Evolutionary conservation across 2,888 invertebrate species (phyloP).

Genomic region (Lampropteryx suffumata): DNA sequence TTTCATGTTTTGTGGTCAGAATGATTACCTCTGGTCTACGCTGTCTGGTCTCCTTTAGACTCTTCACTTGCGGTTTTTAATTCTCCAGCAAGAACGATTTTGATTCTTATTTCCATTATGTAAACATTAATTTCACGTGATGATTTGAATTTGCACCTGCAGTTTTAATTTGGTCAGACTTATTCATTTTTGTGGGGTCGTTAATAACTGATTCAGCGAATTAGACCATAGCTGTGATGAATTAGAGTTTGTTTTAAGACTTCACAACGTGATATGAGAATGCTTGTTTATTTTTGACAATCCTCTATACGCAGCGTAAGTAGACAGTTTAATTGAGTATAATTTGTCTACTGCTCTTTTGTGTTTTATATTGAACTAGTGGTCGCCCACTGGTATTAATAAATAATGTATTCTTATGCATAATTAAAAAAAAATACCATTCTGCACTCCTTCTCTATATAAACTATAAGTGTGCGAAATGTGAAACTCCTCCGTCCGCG

Average conservation of each 20-base stretch:
- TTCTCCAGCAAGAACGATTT: background rate
- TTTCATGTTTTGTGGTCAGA: slow-evolving; percentile 59
- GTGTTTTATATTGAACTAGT: slow-evolving; percentile 17
- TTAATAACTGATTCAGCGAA: slow-evolving; percentile 40
- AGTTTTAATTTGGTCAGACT: slow-evolving; percentile 37
- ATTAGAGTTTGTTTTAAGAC: slow-evolving; percentile 30
- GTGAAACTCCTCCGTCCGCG: too few relatives aligned
- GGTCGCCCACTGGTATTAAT: too few relatives aligned
- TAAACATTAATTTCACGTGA: slow-evolving; percentile 36
- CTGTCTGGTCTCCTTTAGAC: slow-evolving; percentile 45
- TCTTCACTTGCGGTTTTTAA: slow-evolving; percentile 28
- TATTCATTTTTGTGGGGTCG: slow-evolving; percentile 51
- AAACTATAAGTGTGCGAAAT: too few relatives aligned
- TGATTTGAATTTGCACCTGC: slow-evolving; percentile 19
- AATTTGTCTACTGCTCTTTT: slow-evolving; percentile 9
- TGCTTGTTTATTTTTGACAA: slow-evolving; percentile 29
- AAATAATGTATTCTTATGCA: too few relatives aligned
- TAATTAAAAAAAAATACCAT: too few relatives aligned
- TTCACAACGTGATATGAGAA: background rate
- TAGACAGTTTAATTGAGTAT: too few relatives aligned
- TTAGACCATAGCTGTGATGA: background rate
- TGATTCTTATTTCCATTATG: slow-evolving; percentile 8
- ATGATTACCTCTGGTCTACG: slow-evolving; percentile 56
- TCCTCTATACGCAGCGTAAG: slow-evolving; percentile 22
- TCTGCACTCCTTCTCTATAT: too few relatives aligned